Evolutionary conservation across 2,113 vertebrate species (phyloP), one percentile per base, ranked within the genome.

Genomic region (Naja naja): DNA sequence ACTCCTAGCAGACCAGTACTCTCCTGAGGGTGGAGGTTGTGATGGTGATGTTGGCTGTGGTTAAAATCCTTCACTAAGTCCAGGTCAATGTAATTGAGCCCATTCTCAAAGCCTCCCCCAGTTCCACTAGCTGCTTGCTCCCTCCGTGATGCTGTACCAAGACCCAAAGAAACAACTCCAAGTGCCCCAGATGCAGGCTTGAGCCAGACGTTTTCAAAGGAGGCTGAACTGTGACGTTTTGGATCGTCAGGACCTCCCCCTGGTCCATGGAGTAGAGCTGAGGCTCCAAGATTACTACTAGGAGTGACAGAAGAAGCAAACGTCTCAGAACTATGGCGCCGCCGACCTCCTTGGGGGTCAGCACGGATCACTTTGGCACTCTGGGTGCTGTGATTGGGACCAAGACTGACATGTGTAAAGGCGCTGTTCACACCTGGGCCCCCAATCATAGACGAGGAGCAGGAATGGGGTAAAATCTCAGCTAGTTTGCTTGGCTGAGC

Each of bases 51-150:
- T 89, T 94, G 96, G 87, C 94, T 94, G 86, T 96, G 95, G 93
- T 95, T 97, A 91, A 97, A 97, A 94, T 98, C 98, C 94, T 98
- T 98, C 94, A 96, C 98, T 95, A 99, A 96, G 97, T 99, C 98
- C 97, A 99, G 95, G 96, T 98, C 98, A 49, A 99, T 99, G 96
- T 99, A 99, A 96, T 99, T 99, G 90, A 99, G 98, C 45, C 97
- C 98, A 39, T 98, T 98, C 96, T 98, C 98, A 93, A 96, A 11
- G 3, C 93, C 93, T 52, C 87, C 89, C 5, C 96, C n/a, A 4
- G 94, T 54, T 92, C 95, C 93, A 18, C 11, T 94, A 91, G 90
- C 92, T 0, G 43, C 56, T 47, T 95, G 95, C 92, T 96, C 97
- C 89, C 88, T 95, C 93, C 89, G 96, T 95, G 86, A 93, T 93